Percentiles rank a stretch among this genome's conserved stretches.
Conservation (phyloP, 2,113 vertebrate species). For the Pterocles burchelli region DNA sequence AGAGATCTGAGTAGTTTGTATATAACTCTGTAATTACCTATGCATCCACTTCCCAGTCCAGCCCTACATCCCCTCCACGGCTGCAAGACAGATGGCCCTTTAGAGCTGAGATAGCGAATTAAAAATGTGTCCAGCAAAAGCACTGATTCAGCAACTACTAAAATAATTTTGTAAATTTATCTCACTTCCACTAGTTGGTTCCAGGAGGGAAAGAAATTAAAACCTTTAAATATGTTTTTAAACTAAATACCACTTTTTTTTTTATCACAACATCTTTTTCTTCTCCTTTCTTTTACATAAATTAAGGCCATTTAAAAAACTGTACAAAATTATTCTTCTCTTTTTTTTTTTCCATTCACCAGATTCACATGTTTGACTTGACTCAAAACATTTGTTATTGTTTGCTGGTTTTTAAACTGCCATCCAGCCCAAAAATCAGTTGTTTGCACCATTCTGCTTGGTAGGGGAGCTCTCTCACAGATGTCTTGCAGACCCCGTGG, state of each 20-base stretch:
- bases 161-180: constrained; percentile 26
- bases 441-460: background rate
- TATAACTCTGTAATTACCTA: constrained; percentile 45
- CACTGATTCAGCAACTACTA: constrained; percentile 33
- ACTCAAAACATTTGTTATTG: background rate
- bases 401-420: background rate
- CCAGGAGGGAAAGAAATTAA: background rate
- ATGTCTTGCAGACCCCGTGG: background rate
- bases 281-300: background rate
- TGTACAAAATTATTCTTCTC: background rate
- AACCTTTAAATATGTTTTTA: background rate
- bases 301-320: background rate
- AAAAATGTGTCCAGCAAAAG: constrained; percentile 35
- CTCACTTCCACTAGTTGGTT: background rate
- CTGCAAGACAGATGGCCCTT: constrained; percentile 52
- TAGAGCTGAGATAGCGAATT: constrained; percentile 22
- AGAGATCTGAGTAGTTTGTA: constrained; percentile 17
- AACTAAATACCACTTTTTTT: background rate
- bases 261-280: background rate
- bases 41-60: constrained; percentile 21
- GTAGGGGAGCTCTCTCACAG: background rate
- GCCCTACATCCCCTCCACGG: background rate
- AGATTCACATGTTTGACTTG: background rate
- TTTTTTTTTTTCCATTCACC: background rate
- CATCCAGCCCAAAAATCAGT: background rate